These are phyloP conservation scores for Harmothoe impar DNA, from an alignment of 2,888 invertebrate species.

Conservation along the genomic window DNA sequence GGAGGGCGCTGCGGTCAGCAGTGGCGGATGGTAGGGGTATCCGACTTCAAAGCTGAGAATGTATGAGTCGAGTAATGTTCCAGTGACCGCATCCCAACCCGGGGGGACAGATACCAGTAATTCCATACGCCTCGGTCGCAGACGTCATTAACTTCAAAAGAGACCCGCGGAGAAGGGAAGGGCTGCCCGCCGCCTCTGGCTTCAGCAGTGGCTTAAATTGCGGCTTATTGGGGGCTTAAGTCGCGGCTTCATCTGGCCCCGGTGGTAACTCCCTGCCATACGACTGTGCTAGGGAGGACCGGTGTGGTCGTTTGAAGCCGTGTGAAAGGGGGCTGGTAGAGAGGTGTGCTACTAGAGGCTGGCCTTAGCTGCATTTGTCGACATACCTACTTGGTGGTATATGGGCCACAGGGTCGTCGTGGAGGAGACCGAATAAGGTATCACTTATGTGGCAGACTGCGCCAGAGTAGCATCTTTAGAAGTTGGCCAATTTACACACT, in stretches of 20 bases:
- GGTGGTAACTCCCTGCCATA: neutral
- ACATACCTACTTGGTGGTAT: too few relatives aligned
- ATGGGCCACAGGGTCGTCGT: too few relatives aligned
- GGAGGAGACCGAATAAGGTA: too few relatives aligned
- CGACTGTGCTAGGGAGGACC: too few relatives aligned
- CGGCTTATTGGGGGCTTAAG: conserved; percentile 20
- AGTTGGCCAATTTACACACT: too few relatives aligned
- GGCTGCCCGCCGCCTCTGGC: neutral
- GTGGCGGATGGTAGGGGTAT: neutral
- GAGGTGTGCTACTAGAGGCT: too few relatives aligned
- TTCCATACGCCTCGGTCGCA: conserved; percentile 1
- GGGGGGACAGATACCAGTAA: neutral
- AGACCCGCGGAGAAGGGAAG: neutral
- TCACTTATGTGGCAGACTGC: too few relatives aligned
- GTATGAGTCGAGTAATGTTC: conserved; percentile 27
- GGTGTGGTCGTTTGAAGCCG: too few relatives aligned
- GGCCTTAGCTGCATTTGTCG: too few relatives aligned
- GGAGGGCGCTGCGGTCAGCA: neutral
- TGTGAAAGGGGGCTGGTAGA: too few relatives aligned
- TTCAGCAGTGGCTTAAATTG: conserved; percentile 11
- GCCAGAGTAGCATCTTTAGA: too few relatives aligned
- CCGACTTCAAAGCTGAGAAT: conserved; percentile 32
- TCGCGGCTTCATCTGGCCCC: conserved; percentile 8
- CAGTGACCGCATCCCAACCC: conserved; percentile 3
- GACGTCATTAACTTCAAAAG: conserved; percentile 54